Evolutionary conservation across 2,797 vertebrate species (phyloP).

Genomic region (Tympanoctomys barrerae): DNA sequence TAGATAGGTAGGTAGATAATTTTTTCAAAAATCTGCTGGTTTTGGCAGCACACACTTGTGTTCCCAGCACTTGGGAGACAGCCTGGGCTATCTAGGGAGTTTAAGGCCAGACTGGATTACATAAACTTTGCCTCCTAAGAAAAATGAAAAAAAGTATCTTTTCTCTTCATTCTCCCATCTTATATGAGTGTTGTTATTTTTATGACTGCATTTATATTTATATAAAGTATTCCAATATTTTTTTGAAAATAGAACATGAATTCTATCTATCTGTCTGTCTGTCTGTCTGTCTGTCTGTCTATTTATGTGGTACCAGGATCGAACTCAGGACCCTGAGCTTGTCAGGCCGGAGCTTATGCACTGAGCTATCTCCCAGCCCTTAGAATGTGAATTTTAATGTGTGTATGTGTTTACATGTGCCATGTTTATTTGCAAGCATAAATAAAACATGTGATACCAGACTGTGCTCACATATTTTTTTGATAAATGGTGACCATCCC

Average conservation of each 20-base stretch:
- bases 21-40: no score
- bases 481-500: neutral
- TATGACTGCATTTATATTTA: neutral
- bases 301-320: no score
- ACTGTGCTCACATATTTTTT: neutral
- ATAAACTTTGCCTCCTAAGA: neutral
- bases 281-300: no score
- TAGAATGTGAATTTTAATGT: neutral
- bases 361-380: no score
- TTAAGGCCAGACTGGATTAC: neutral
- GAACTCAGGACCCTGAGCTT: no score
- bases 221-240: neutral
- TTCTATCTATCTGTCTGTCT: neutral
- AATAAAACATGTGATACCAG: neutral
- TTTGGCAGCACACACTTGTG: neutral
- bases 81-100: neutral
- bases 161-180: neutral
- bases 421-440: neutral
- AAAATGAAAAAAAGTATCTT: neutral
- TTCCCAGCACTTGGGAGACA: neutral
- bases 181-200: neutral
- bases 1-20: no score
- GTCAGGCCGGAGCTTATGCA: no score
- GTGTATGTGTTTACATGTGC: neutral
- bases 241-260: slow-evolving; percentile 24